These are phyloP conservation scores for Vanacampus margaritifer DNA, from an alignment of 2,113 vertebrate species.

Conservation along the genomic window DNA sequence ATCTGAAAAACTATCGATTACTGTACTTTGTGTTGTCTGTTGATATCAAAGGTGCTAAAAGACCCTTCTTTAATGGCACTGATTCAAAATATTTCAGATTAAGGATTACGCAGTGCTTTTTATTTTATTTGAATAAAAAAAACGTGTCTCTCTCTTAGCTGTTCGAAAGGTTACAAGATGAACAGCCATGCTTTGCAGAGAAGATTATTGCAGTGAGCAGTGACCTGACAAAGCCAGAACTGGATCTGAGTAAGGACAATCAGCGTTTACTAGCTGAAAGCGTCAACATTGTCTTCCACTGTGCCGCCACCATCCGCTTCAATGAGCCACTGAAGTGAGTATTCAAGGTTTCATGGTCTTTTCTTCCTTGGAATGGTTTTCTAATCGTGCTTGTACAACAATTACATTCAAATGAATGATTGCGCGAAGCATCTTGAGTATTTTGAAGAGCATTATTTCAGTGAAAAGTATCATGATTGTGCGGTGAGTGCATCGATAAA, in stretches of 20 bases:
- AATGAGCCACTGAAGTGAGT: conserved; percentile 93
- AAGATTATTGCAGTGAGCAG: conserved; percentile 88
- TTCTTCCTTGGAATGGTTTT: neutral
- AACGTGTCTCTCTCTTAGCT: conserved; percentile 78
- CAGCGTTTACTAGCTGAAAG: conserved; percentile 78
- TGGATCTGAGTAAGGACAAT: conserved; percentile 83
- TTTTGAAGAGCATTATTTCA: neutral
- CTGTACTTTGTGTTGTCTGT: too few relatives aligned
- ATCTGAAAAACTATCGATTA: too few relatives aligned
- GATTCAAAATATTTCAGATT: neutral
- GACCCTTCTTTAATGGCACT: neutral
- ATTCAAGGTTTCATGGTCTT: neutral
- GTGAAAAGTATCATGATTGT: too few relatives aligned
- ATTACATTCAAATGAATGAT: neutral
- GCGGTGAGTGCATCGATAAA: neutral
- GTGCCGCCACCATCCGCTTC: conserved; percentile 94
- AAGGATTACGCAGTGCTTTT: neutral
- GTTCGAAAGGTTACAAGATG: conserved; percentile 88
- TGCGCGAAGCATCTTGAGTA: neutral
- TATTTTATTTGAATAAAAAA: neutral
- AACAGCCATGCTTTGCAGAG: conserved; percentile 85
- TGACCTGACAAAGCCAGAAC: conserved; percentile 84
- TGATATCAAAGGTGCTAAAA: too few relatives aligned
- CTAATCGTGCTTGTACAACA: neutral
- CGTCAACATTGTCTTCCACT: conserved; percentile 90